phyloP scores from a whole-genome alignment of 2,113 vertebrate genomes.

The Strigops habroptila region DNA sequence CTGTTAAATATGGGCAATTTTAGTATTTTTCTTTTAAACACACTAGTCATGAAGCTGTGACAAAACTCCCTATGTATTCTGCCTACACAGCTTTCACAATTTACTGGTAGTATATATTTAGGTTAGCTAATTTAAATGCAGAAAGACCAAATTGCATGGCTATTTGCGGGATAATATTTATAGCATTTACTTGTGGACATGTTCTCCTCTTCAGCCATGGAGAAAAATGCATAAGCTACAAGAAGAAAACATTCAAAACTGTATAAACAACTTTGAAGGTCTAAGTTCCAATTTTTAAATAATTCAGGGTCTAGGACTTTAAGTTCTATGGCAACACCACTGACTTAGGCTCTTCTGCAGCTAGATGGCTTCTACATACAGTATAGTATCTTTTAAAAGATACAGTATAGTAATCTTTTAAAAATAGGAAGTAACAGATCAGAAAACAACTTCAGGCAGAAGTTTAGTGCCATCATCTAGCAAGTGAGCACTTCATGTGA shows the following conservation, averaged over 20 bases:
- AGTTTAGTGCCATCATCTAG: not conserved
- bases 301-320: not conserved
- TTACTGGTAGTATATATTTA: not conserved
- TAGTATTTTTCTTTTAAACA: constrained; percentile 19
- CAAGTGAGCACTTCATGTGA: not conserved
- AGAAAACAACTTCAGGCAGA: not conserved
- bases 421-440: not conserved
- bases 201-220: not conserved
- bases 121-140: not conserved
- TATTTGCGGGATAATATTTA: not conserved
- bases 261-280: not conserved
- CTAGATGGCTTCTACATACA: not conserved
- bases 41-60: not conserved
- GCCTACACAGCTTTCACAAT: not conserved
- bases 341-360: not conserved
- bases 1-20: not conserved
- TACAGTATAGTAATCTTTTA: not conserved
- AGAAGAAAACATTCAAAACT: not conserved
- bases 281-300: not conserved
- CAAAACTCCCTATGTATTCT: not conserved
- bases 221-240: not conserved
- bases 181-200: not conserved
- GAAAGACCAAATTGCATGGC: not conserved
- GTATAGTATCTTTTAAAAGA: not conserved
- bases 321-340: not conserved